phyloP scores from a whole-genome alignment of 1,140 invertebrate species.

The Bombus pascuorum region DNA sequence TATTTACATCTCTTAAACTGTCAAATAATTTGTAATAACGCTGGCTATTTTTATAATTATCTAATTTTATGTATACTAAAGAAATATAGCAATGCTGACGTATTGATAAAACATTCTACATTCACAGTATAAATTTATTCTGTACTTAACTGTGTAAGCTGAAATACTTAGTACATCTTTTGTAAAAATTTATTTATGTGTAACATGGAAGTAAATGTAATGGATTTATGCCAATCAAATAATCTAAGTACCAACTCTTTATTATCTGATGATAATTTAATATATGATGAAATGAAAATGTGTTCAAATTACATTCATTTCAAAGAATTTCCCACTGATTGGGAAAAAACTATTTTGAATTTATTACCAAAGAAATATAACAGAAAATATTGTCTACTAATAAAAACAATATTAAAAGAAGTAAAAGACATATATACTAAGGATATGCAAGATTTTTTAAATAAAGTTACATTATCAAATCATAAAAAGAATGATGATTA shows the following conservation, averaged over 20 bases:
- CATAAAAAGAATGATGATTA: background rate
- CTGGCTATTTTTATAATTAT: too few species aligned
- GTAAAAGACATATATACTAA: conserved; percentile 70
- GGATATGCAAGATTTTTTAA: conserved; percentile 70
- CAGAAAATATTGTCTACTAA: conserved; percentile 60
- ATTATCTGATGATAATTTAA: background rate
- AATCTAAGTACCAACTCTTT: conserved; percentile 10
- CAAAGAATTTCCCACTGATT: conserved; percentile 58
- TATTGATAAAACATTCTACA: conserved; percentile 61
- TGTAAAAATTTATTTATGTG: background rate
- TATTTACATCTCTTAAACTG: background rate
- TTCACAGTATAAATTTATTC: background rate
- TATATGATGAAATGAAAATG: conserved; percentile 27
- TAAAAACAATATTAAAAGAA: conserved; percentile 69
- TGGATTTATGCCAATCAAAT: background rate
- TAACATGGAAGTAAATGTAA: background rate
- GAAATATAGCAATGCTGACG: background rate
- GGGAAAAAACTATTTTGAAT: conserved; percentile 71
- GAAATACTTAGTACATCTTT: background rate
- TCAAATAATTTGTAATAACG: background rate
- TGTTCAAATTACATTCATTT: conserved; percentile 40
- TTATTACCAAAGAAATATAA: conserved; percentile 66
- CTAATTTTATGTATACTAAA: background rate
- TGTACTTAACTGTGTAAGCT: background rate
- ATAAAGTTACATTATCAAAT: conserved; percentile 36